Evolutionary conservation across 2,888 invertebrate genomes (phyloP).

Genomic region (Drosophila algonquin): DNA sequence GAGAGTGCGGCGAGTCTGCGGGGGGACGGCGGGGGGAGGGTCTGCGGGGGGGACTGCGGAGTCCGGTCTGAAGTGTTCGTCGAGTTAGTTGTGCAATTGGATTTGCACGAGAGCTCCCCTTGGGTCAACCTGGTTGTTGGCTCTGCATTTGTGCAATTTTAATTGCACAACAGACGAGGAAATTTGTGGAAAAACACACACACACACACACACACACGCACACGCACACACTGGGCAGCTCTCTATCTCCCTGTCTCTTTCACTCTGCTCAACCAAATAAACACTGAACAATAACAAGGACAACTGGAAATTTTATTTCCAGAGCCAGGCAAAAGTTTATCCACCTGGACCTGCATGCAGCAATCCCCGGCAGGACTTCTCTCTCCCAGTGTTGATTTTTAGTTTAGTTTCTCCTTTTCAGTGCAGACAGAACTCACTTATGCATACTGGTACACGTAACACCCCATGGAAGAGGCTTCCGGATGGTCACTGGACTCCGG

Average conservation of each 20-base stretch:
- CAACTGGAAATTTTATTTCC: slow-evolving; percentile 58
- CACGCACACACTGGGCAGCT: not conserved
- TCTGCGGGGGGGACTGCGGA: not conserved
- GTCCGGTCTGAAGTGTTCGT: slow-evolving; percentile 7
- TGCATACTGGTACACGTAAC: slow-evolving; percentile 12
- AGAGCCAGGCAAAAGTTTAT: slow-evolving; percentile 58
- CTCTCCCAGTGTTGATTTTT: slow-evolving; percentile 37
- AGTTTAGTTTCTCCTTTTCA: slow-evolving; percentile 23
- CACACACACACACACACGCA: not conserved
- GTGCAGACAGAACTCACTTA: slow-evolving; percentile 31
- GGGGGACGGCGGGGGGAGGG: too few species aligned
- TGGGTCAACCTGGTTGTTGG: slow-evolving; percentile 35
- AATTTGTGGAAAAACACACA: slow-evolving; percentile 42
- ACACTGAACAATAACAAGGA: slow-evolving; percentile 55
- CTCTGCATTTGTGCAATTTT: slow-evolving; percentile 57
- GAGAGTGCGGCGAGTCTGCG: slow-evolving; percentile 15
- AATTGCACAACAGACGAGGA: slow-evolving; percentile 47
- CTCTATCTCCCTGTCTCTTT: too few species aligned
- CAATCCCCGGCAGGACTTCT: too few species aligned
- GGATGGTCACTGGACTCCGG: not conserved
- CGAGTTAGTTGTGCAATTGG: slow-evolving; percentile 41
- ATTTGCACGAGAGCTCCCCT: slow-evolving; percentile 22
- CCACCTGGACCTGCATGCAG: slow-evolving; percentile 30
- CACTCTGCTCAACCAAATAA: slow-evolving; percentile 15
- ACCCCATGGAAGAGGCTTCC: not conserved